Percentiles rank a stretch among this genome's conserved stretches.
phyloP scores from a whole-genome alignment of 2,113 vertebrate species.

The Nanger granti region DNA sequence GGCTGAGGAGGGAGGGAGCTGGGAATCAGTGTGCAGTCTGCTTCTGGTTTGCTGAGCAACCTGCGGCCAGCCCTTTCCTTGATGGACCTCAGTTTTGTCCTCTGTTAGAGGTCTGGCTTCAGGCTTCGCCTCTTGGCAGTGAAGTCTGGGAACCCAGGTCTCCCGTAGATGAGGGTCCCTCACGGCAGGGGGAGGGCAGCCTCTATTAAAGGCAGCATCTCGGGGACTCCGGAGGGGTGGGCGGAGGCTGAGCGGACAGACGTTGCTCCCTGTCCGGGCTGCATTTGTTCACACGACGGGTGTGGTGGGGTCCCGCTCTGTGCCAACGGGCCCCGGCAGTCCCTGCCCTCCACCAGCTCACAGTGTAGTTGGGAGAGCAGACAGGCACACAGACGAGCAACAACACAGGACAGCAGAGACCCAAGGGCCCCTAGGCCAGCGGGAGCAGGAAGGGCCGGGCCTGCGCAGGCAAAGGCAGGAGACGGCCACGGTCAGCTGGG shows the following conservation, averaged over 20 bases:
- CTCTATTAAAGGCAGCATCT: background rate
- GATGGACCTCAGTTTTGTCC: background rate
- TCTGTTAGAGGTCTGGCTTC: background rate
- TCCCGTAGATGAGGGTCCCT: background rate
- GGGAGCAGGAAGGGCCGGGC: background rate
- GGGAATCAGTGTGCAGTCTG: background rate
- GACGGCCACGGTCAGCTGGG: rapidly evolving
- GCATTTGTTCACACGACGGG: background rate
- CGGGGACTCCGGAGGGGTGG: background rate
- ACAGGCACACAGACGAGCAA: background rate
- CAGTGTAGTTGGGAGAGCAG: background rate
- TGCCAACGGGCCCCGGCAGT: too few species aligned
- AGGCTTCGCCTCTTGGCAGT: background rate
- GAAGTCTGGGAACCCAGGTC: background rate
- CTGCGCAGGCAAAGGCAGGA: background rate
- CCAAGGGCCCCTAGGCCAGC: rapidly evolving
- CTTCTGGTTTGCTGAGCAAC: background rate
- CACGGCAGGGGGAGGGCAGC: background rate
- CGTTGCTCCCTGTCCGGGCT: background rate
- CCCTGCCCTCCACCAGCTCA: background rate
- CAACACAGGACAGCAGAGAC: background rate
- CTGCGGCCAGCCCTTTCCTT: background rate
- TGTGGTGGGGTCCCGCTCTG: background rate
- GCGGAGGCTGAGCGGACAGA: background rate
- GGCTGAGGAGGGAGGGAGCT: background rate